These are phyloP conservation scores for Oncorhynchus clarkii DNA, from an alignment of 2,113 vertebrate species.

Conservation along the genomic window DNA sequence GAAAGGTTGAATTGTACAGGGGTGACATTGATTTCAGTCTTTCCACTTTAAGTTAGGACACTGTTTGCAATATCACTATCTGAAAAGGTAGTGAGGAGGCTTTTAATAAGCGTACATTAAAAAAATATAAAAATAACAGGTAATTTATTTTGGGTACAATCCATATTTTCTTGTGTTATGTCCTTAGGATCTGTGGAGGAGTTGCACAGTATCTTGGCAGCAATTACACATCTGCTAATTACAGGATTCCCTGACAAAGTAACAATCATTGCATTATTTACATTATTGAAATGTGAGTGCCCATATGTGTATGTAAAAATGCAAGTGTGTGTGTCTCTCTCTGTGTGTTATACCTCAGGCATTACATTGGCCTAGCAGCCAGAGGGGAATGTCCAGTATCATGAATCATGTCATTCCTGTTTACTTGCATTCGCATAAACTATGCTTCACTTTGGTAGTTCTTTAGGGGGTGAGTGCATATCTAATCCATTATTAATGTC, in stretches of 20 bases:
- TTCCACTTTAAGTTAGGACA: too few species aligned
- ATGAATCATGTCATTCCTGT: neutral
- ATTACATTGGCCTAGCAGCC: neutral
- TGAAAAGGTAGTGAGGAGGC: too few species aligned
- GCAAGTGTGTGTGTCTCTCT: neutral
- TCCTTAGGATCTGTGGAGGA: too few species aligned
- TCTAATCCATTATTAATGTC: constrained; percentile 17
- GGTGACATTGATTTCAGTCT: too few species aligned
- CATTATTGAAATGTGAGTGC: neutral
- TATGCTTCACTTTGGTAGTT: constrained; percentile 6
- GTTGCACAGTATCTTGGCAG: neutral
- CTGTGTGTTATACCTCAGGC: neutral
- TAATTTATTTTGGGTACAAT: too few species aligned
- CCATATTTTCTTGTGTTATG: too few species aligned
- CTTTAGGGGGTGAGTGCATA: constrained; percentile 9
- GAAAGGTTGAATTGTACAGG: neutral
- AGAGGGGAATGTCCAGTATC: neutral
- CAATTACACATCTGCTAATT: neutral
- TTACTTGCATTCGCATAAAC: constrained; percentile 1
- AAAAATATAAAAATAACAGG: too few species aligned
- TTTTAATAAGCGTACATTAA: too few species aligned
- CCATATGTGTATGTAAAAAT: neutral
- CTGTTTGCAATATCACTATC: too few species aligned
- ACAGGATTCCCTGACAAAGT: neutral
- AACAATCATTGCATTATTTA: too few species aligned